phyloP scores from a whole-genome alignment of 2,888 invertebrate species.

The Pseudeuparius sepicola region DNA sequence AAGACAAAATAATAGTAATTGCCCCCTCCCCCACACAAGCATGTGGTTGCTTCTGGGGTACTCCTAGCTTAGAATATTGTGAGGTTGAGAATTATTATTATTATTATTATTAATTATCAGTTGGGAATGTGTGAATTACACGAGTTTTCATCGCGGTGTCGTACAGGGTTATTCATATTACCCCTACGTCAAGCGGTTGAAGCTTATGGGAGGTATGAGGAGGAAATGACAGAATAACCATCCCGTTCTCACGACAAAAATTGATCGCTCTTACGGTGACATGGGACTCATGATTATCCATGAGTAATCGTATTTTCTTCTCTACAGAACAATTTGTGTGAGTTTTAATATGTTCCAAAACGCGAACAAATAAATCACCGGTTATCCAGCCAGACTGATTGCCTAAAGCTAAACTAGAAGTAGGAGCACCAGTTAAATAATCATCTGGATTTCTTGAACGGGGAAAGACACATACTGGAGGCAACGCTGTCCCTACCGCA shows the following conservation, averaged over 20 bases:
- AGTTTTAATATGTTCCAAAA: slow-evolving; percentile 18
- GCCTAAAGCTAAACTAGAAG: slow-evolving; percentile 13
- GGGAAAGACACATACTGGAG: slow-evolving; percentile 9
- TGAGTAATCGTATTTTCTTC: slow-evolving; percentile 6
- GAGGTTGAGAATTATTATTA: too few relatives aligned
- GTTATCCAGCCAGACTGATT: slow-evolving; percentile 21
- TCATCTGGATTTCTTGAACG: slow-evolving; percentile 7
- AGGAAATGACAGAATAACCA: slow-evolving; percentile 13
- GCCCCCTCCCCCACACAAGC: too few relatives aligned
- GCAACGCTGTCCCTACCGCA: slow-evolving; percentile 6
- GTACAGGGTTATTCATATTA: too few relatives aligned
- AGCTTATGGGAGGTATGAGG: slow-evolving; percentile 11
- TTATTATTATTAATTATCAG: too few relatives aligned
- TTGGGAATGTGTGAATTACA: too few relatives aligned
- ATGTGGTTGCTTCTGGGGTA: too few relatives aligned
- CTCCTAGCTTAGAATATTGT: too few relatives aligned
- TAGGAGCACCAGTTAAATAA: slow-evolving; percentile 9
- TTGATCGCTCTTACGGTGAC: slow-evolving; percentile 16
- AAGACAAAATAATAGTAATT: too few relatives aligned
- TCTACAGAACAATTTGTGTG: slow-evolving; percentile 12
- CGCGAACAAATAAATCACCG: slow-evolving; percentile 15
- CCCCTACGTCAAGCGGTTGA: slow-evolving; percentile 18
- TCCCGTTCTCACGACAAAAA: slow-evolving; percentile 10
- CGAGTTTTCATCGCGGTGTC: too few relatives aligned
- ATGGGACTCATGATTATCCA: slow-evolving; percentile 32